Base-by-base conservation (phyloP, 2,113 vertebrate genomes). In the Cephalopterus ornatus region DNA sequence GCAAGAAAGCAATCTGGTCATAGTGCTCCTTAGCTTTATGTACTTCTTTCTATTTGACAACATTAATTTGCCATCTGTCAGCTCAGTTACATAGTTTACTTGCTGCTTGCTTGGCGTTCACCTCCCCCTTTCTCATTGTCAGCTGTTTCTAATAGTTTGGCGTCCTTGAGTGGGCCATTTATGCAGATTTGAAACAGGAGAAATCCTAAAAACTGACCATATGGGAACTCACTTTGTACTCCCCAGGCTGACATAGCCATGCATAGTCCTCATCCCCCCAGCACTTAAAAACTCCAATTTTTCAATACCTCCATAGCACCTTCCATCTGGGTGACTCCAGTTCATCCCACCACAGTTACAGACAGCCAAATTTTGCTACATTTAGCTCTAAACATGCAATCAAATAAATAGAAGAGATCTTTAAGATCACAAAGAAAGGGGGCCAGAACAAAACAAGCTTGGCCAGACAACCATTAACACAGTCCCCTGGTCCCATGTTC, bases 41-140 rank as follows among this genome's bases (percentile, higher is more conserved):
- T 97, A 96, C 93, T 84, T 80, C 92, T 96, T 97, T 96, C 95
- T 91, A 93, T 96, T 96, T 97, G 97, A 97, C 96, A 97, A 94
- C 85, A 97, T 97, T 97, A 97, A 94, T 92, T 96, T 97, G 95
- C 96, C 97, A 97, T 95, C 96, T 97, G 95, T 97, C 97, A 96
- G 76, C 84, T 95, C 94, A 95, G 94, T 96, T 95, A 84, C 93
- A 97, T 94, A 92, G 91, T 95, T 95, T 95, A 96, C 92, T 97
- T 85, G 95, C 95, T 89, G 92, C 84, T 94, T 97, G 91, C 91
- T 89, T 92, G 49, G 66, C 33, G 17, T 89, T 96, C 95, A 85
- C 85, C 71, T 95, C 88, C 96, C 89, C 49, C 52, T 82, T 95
- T 90, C 78, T 95, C 4, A 2, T 39, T 65, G 95, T 97, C 97